phyloP scores from a whole-genome alignment of 37 sponge, comb jelly and placozoan genomes.

The Ianthella basta region DNA sequence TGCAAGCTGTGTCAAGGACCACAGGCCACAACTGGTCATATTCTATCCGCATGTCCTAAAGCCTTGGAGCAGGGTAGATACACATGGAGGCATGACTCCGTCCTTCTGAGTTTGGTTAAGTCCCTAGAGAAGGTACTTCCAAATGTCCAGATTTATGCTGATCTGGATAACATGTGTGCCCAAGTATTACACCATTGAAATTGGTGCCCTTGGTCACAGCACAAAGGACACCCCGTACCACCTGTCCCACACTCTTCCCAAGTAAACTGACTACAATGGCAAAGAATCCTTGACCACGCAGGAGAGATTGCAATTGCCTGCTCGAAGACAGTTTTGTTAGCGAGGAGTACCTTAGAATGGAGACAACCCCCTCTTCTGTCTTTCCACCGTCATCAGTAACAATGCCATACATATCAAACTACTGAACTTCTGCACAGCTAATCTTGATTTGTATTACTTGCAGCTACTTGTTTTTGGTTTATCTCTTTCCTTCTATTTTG shows the following conservation, averaged over 20 bases:
- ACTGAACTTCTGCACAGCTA: no score
- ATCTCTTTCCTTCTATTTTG: no score
- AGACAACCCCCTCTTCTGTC: slow-evolving; percentile 6
- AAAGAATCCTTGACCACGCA: not conserved
- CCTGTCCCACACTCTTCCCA: not conserved
- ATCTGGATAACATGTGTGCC: slow-evolving; percentile 2
- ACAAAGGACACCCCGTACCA: slow-evolving; percentile 33
- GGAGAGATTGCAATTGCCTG: slow-evolving; percentile 14
- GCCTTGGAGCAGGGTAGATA: slow-evolving; percentile 28
- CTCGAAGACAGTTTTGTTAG: not conserved
- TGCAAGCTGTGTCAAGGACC: slow-evolving; percentile 20
- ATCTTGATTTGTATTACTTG: no score
- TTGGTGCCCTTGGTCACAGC: slow-evolving; percentile 34
- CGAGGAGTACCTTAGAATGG: not conserved
- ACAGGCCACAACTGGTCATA: slow-evolving; percentile 30
- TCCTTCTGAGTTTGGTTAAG: not conserved
- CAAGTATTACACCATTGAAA: slow-evolving; percentile 28
- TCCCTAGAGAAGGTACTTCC: slow-evolving; percentile 21
- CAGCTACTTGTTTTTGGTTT: no score
- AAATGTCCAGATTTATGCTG: slow-evolving; percentile 13
- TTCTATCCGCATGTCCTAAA: slow-evolving; percentile 17
- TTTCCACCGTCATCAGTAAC: not conserved
- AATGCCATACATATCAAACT: not conserved
- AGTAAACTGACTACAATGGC: not conserved
- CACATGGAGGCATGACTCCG: slow-evolving; percentile 37